Evolutionary conservation across 2,113 vertebrate species (phyloP).

Genomic region (Desmodus rotundus): DNA sequence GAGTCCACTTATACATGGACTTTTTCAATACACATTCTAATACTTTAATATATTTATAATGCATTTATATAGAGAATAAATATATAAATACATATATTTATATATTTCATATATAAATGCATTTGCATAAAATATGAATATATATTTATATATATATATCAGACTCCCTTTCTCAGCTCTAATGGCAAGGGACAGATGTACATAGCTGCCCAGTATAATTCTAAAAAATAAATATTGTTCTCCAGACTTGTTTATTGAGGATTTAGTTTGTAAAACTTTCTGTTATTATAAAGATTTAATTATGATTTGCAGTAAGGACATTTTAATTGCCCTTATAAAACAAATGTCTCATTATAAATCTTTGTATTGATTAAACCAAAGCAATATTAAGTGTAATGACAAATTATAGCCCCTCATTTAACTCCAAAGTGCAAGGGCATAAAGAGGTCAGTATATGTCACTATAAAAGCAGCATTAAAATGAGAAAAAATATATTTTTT

Average conservation of each 20-base stretch:
- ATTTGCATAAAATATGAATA: too few relatives aligned
- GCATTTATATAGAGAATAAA: too few relatives aligned
- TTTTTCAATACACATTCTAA: too few relatives aligned
- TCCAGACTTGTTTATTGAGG: background rate
- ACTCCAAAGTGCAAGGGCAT: background rate
- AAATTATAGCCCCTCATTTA: background rate
- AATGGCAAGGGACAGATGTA: background rate
- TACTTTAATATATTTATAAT: too few relatives aligned
- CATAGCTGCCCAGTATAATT: background rate
- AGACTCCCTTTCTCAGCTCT: background rate
- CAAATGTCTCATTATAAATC: background rate
- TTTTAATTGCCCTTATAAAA: background rate
- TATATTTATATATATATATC: background rate
- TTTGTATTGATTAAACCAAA: background rate
- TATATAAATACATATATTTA: too few relatives aligned
- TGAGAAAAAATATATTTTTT: background rate
- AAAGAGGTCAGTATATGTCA: background rate
- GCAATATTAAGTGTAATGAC: background rate
- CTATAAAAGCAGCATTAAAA: background rate
- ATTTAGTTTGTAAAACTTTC: background rate
- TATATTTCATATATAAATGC: too few relatives aligned
- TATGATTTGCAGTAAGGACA: background rate
- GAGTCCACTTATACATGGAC: too few relatives aligned
- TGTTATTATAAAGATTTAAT: background rate
- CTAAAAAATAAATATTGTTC: background rate